Base-by-base conservation (phyloP, 2,797 vertebrate species). In the Sebastes cheni region DNA sequence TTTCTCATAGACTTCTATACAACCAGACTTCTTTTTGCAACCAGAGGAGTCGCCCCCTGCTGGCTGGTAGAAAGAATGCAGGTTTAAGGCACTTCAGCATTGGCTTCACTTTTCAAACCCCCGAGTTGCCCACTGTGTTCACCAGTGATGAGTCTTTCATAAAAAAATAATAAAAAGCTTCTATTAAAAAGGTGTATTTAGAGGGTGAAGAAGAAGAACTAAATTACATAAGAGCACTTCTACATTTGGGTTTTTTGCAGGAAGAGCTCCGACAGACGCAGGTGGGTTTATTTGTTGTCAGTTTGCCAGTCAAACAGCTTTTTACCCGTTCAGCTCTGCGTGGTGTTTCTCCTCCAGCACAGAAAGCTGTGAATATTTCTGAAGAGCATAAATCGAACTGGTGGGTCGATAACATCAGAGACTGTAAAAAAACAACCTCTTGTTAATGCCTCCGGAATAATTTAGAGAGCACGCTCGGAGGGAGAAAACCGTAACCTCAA, bases 371-470 rank as follows among this genome's bases (percentile, higher is more conserved):
- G 69, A 64, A 77, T 72, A 34, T 68, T 66, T 66, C 62, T 55
- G 50, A 59, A 18, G 8, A 55, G 25, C 64, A 83, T 83, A 20
- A 81, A 77, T 72, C 62, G 12, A 60, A 72, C 32, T 5, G 30
- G 50, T 27, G 32, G 77, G 65, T 78, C 67, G 54, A 75, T 66
- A n/a, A n/a, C 46, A 25, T 25, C 66, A 56, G 65, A 23, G 82
- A 61, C 22, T 82, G 67, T 78, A 81, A 80, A 86, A 39, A 39
- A 77, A 70, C 60, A 14, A 79, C 67, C 42, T 65, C 50, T 52
- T 67, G 36, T 79, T 84, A 76, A 83, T 79, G 81, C 36, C 58
- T 56, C 55, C 5, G n/a, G 69, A 42, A 82, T 67, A 42, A 77
- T 65, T 59, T 32, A 20, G 68, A 77, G 61, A 25, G 72, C 32